Base-by-base conservation (phyloP, 2,113 vertebrate genomes). In the Okapia johnstoni region DNA sequence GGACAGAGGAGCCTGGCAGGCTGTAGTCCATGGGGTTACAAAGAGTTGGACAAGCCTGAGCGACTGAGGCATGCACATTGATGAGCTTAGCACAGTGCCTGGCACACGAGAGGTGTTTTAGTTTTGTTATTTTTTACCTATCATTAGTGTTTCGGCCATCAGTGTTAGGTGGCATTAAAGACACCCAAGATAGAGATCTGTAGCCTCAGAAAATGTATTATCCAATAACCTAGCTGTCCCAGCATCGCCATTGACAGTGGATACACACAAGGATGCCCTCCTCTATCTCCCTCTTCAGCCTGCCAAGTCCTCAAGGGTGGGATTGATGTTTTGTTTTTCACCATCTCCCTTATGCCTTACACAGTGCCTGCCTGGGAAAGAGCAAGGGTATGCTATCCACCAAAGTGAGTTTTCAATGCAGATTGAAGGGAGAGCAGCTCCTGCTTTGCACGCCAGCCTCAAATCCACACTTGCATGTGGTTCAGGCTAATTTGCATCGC, bases 401-500 rank as follows among this genome's bases (percentile, higher is more conserved):
- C 17, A 28, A 36, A n/a, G n/a, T 28, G 66, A 43, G 23, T 60
- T 61, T 33, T 14, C 28, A 14, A 15, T 0, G 57, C 40, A 63
- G 36, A 6, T 30, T 3, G 23, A 36, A 6, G 2, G 30, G 12
- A 89, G 57, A 19, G 11, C 3, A 93, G 55, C 50, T 46, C 77
- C 36, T n/a, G 33, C 11, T 6, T n/a, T 40, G 36, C 55, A 92
- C 1, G 4, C 63, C 48, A 36, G 11, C 25, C 60, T 77, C 77
- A 50, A 46, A 63, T 52, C 84, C n/a, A 61, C 58, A 43, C 48
- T 79, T 76, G 58, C 10, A 33, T 40, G 28, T 48, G 57, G 55
- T 60, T 92, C 4, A 0, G 57, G 58, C 43, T 92, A 30, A 92
- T 95, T 76, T 95, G 92, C 58, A 66, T 89, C 70, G 92, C 54